These are phyloP conservation scores for Cossypha caffra DNA, from an alignment of 2,797 vertebrate genomes.

Conservation along the genomic window DNA sequence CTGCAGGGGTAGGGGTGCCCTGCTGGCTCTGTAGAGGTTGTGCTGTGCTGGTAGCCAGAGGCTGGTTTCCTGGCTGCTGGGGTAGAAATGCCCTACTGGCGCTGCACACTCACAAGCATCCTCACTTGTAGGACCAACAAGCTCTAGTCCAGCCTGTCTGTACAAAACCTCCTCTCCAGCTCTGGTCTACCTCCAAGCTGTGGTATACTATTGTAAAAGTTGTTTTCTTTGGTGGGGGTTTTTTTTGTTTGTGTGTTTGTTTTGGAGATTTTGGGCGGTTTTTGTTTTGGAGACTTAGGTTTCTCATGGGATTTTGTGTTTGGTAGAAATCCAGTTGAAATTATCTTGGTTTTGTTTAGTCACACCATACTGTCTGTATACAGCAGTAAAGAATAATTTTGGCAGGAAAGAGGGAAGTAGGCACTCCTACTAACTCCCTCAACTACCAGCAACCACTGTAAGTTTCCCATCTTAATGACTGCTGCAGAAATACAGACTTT, in stretches of 20 bases:
- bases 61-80: accelerated
- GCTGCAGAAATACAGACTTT: background rate
- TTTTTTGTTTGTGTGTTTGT: background rate
- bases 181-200: background rate
- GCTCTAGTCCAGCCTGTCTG: background rate
- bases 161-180: background rate
- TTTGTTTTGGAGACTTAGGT: background rate
- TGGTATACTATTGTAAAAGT: background rate
- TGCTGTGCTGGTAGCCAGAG: accelerated
- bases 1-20: accelerated
- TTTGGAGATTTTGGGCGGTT: accelerated
- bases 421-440: background rate
- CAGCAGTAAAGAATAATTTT: background rate
- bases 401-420: background rate
- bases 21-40: accelerated
- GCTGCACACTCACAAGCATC: accelerated
- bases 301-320: background rate
- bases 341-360: background rate
- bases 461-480: background rate
- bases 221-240: background rate
- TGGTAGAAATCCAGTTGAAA: background rate
- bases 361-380: background rate
- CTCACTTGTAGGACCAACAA: background rate
- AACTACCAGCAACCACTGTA: background rate
- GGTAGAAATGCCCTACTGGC: accelerated